Evolutionary conservation across 2,113 vertebrate species (phyloP).

Genomic region (rat (Rattus norvegicus)): GRCr8 NC_086019.1:169143001-169143500

Average conservation of each 20-base stretch:
- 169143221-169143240: slow-evolving; percentile 89
- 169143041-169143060: slow-evolving; percentile 58
- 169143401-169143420: slow-evolving; percentile 62
- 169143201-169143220: slow-evolving; percentile 83
- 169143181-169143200: slow-evolving; percentile 67
- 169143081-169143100: slow-evolving; percentile 86
- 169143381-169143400: slow-evolving; percentile 79
- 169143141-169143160: slow-evolving; percentile 82
- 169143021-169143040: slow-evolving; percentile 71
- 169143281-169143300: slow-evolving; percentile 51
- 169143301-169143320: slow-evolving; percentile 77
- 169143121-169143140: slow-evolving; percentile 83
- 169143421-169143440: not conserved
- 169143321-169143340: slow-evolving; percentile 79
- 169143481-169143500: slow-evolving; percentile 83
- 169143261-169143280: slow-evolving; percentile 86
- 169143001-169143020: slow-evolving; percentile 65
- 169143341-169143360: slow-evolving; percentile 76
- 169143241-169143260: slow-evolving; percentile 93
- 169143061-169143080: slow-evolving; percentile 96
- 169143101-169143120: slow-evolving; percentile 87
- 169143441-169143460: slow-evolving; percentile 58
- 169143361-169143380: slow-evolving; percentile 64
- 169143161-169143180: slow-evolving; percentile 83
- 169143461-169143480: slow-evolving; percentile 65